phyloP scores from a whole-genome alignment of 2,113 vertebrate genomes.

The Coptodon rendalli region DNA sequence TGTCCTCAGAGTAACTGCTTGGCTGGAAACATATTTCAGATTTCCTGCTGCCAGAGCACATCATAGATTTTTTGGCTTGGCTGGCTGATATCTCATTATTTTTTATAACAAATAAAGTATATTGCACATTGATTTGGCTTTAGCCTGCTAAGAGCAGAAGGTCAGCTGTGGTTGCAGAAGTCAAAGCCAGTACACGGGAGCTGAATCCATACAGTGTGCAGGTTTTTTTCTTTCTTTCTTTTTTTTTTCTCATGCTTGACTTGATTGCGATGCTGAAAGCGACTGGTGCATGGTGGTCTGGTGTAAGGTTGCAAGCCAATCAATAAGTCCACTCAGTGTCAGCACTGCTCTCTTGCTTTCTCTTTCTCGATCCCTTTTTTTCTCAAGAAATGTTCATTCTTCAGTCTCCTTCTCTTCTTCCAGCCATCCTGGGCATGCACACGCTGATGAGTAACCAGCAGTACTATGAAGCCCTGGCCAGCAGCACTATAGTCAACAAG shows the following conservation, averaged over 20 bases:
- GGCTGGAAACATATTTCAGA: not conserved
- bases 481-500: constrained; percentile 96
- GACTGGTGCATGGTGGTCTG: not conserved
- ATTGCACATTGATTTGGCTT: not conserved
- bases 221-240: not conserved
- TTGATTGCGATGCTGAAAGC: not conserved
- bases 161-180: not conserved
- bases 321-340: not conserved
- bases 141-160: not conserved
- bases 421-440: constrained; percentile 98
- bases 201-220: not conserved
- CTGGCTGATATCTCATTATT: not conserved
- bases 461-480: constrained; percentile 94
- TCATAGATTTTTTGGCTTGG: not conserved
- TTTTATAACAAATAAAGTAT: not conserved
- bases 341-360: not conserved
- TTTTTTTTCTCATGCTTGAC: not conserved
- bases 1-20: not conserved
- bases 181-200: not conserved
- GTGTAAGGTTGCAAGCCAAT: not conserved
- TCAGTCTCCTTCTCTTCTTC: constrained; percentile 13
- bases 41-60: not conserved
- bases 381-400: not conserved
- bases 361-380: not conserved
- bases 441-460: constrained; percentile 99